Base-by-base conservation (phyloP, 2,888 invertebrate species). In the Perithous albicinctus region DNA sequence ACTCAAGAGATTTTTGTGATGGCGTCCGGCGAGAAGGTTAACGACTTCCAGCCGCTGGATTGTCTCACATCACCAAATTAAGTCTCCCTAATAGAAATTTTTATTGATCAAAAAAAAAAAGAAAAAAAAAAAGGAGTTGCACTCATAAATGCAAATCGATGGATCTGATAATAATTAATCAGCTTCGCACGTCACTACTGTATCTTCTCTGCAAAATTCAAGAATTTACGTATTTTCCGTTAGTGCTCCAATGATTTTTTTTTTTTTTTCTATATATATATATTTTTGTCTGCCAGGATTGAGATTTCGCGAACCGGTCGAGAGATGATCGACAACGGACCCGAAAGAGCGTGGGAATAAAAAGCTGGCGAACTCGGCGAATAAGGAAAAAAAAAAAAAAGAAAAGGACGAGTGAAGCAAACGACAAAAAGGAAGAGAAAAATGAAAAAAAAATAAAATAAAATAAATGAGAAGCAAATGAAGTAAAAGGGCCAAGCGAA, bases 311-410 rank as follows among this genome's bases (percentile, higher is more conserved):
- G n/a, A 78, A 78, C 78, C 81, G 81, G 78, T 78, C 46, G 29
- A 18, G 35, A 61, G 15, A 77, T 56, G 41, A 81, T 74, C 78
- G 81, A 78, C 74, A 61, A 32, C 67, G 56, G 66, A n/a, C 23
- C 46, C 54, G 63, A 46, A 75, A 64, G 61, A 82, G 78, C 82
- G 82, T 82, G 82, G 75, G 82, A 82, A 81, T 73, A 74, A 77
- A 81, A 78, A 78, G 70, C 66, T 8, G 75, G 56, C 64, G 64
- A 66, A 70, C 75, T 38, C 64, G 70, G 32, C 26, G 63, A 59
- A 43, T 23, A 38, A 61, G 35, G 26, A 66, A 76, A 76, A 72
- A 43, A 70, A 70, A 29, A 23, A n/a, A n/a, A n/a, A n/a, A n/a
- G n/a, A n/a, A n/a, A n/a, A n/a, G n/a, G n/a, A 32, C 32, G 20